These are phyloP conservation scores for Acrocephalus scirpaceus DNA, from an alignment of 2,797 vertebrate species.

Conservation along the genomic window DNA sequence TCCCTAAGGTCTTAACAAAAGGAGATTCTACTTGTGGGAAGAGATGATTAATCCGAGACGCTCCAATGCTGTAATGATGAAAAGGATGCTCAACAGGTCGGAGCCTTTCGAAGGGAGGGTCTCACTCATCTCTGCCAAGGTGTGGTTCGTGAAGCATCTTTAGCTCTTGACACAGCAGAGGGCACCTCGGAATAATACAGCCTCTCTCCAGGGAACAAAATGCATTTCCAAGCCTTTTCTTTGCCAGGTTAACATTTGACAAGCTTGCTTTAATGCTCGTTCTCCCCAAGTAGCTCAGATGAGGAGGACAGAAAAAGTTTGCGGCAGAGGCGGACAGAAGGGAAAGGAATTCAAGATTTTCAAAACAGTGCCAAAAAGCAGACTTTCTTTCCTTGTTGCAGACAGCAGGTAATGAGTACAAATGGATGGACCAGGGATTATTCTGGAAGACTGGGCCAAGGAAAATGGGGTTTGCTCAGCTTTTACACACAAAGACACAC, in stretches of 20 bases:
- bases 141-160: slow-evolving; percentile 43
- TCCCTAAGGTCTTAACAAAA: slow-evolving; percentile 42
- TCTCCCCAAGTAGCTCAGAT: slow-evolving; percentile 45
- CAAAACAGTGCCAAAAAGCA: slow-evolving; percentile 33
- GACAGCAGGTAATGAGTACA: slow-evolving; percentile 39
- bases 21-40: slow-evolving; percentile 28
- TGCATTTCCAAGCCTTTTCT: slow-evolving; percentile 62
- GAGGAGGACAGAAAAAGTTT: slow-evolving; percentile 61
- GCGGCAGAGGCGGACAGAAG: slow-evolving; percentile 13
- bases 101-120: slow-evolving; percentile 20
- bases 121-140: slow-evolving; percentile 31
- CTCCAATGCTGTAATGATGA: neutral
- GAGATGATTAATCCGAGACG: neutral
- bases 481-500: neutral
- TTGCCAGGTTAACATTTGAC: slow-evolving; percentile 60
- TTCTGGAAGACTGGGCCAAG: slow-evolving; percentile 33
- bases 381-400: neutral
- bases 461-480: neutral
- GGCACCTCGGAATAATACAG: slow-evolving; percentile 63
- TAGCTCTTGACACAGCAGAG: slow-evolving; percentile 64
- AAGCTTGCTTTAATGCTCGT: slow-evolving; percentile 52
- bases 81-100: slow-evolving; percentile 19
- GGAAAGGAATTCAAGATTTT: slow-evolving; percentile 36
- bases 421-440: neutral
- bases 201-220: slow-evolving; percentile 67